A percentile compares a stretch with the other conserved stretches of the same genome.
Conservation (phyloP, 2,113 vertebrate genomes). For the Microcebus lehilahytsara region DNA sequence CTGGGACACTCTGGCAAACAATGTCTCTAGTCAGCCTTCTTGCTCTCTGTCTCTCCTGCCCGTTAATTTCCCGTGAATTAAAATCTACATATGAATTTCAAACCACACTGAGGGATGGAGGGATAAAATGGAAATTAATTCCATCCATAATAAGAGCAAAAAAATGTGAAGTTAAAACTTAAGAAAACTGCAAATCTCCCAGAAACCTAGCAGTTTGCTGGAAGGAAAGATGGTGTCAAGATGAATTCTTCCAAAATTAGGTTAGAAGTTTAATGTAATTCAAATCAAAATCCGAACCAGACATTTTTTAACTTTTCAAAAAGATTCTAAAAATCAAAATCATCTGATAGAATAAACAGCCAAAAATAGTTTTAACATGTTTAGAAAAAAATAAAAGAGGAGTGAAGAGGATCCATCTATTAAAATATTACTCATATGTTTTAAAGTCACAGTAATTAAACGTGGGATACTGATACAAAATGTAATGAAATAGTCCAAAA, state of each 20-base stretch:
- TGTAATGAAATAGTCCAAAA: not conserved
- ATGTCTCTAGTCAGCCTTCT: no score
- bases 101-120: not conserved
- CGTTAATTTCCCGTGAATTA: not conserved
- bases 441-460: not conserved
- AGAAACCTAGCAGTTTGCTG: not conserved
- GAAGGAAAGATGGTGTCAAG: not conserved
- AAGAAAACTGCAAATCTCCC: conserved; percentile 1
- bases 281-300: not conserved
- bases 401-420: not conserved
- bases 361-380: not conserved
- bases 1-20: no score
- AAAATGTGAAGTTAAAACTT: conserved; percentile 24
- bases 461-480: not conserved
- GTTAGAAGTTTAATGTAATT: not conserved
- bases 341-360: not conserved
- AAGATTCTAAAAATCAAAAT: not conserved
- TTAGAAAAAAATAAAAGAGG: not conserved
- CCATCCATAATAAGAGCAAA: conserved; percentile 36
- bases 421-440: not conserved
- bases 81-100: not conserved
- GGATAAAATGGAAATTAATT: conserved; percentile 1
- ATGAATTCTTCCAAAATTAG: conserved; percentile 34
- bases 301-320: not conserved
- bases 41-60: not conserved